Conservation (phyloP, 1,140 invertebrate genomes). For the Lepidurus arcticus region DNA sequence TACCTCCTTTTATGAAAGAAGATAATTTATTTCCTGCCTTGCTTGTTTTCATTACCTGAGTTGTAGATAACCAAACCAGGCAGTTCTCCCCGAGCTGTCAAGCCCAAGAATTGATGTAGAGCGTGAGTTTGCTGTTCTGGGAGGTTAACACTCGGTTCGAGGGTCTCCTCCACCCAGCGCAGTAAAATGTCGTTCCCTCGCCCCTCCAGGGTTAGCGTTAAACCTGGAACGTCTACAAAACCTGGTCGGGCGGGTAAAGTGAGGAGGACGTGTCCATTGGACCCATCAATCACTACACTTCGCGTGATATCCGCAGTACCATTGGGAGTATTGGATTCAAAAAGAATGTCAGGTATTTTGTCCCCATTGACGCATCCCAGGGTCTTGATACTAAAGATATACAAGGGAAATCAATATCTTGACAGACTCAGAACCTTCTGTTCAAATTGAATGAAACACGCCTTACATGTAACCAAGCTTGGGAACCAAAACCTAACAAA, state of each 20-base stretch:
- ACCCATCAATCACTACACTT: conserved; percentile 13
- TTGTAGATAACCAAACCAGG: conserved; percentile 7
- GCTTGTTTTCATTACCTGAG: background rate
- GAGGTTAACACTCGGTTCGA: conserved; percentile 13
- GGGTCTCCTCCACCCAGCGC: background rate
- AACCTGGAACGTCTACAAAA: background rate
- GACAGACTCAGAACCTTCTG: no score
- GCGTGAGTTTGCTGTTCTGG: background rate
- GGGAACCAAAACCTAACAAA: no score
- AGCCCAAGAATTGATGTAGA: background rate
- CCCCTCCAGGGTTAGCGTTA: conserved; percentile 4
- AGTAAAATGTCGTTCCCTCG: background rate
- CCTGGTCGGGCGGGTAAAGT: background rate
- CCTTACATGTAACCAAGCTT: no score
- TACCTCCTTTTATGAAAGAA: background rate
- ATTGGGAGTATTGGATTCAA: conserved; percentile 12
- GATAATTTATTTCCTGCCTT: background rate
- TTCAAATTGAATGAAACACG: no score
- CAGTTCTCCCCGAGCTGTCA: background rate
- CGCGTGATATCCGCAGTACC: conserved; percentile 8
- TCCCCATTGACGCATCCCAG: background rate
- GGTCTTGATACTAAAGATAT: background rate
- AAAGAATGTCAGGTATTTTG: conserved; percentile 10
- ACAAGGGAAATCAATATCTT: background rate
- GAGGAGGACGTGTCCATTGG: conserved; percentile 13